phyloP scores from a whole-genome alignment of 2,888 invertebrate genomes.

The Cosmia trapezina region DNA sequence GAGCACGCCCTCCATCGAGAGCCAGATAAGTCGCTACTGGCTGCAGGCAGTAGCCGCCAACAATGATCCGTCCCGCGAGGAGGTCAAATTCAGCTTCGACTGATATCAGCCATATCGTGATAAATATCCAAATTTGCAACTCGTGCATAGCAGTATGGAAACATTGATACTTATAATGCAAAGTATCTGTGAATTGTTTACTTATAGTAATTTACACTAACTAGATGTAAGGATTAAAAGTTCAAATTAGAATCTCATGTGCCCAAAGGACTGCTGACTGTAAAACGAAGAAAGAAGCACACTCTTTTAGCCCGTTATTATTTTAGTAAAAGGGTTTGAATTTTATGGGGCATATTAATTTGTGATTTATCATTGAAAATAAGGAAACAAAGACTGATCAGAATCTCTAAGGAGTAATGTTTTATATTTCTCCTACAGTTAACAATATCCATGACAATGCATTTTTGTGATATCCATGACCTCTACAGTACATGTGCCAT shows the following conservation, averaged over 20 bases:
- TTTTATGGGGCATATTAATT: constrained; percentile 51
- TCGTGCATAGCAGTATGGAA: constrained; percentile 51
- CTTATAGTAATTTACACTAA: constrained; percentile 58
- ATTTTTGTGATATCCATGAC: constrained; percentile 76
- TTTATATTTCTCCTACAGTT: constrained; percentile 55
- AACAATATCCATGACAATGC: constrained; percentile 76
- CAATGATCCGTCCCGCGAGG: constrained; percentile 89
- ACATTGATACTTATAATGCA: constrained; percentile 35
- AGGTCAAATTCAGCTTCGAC: constrained; percentile 88
- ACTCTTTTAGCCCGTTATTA: constrained; percentile 56
- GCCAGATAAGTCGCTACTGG: constrained; percentile 93
- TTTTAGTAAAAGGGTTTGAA: constrained; percentile 51
- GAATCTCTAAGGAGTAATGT: constrained; percentile 73
- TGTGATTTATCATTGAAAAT: constrained; percentile 61
- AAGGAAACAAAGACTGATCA: constrained; percentile 80
- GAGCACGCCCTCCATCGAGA: constrained; percentile 95
- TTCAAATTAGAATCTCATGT: constrained; percentile 75
- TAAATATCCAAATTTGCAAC: constrained; percentile 59
- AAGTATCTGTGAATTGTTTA: constrained; percentile 50
- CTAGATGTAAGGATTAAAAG: constrained; percentile 70
- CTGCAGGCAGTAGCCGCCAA: constrained; percentile 91
- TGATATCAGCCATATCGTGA: constrained; percentile 70
- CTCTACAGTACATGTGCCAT: constrained; percentile 77
- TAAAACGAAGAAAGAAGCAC: constrained; percentile 52
- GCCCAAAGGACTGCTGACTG: constrained; percentile 63